A percentile compares a stretch with the other conserved stretches of the same genome.
Evolutionary conservation across 2,888 invertebrate genomes (phyloP).

Genomic region (Chelonus formosanus): DNA sequence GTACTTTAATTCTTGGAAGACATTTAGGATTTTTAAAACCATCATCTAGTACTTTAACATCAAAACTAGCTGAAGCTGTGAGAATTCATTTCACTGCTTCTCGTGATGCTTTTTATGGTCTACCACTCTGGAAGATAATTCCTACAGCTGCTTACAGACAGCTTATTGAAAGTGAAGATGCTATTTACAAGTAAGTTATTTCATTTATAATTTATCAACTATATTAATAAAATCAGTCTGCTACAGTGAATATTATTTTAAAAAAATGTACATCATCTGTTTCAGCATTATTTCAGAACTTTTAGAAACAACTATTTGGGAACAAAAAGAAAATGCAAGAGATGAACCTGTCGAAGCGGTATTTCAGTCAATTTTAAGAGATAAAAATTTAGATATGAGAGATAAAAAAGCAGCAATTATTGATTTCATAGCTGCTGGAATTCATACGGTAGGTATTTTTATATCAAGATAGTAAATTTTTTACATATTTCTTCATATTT

Average conservation of each 20-base stretch:
- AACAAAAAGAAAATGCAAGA: slow-evolving; percentile 68
- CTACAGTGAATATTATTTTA: too few relatives aligned
- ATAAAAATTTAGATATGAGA: slow-evolving; percentile 76
- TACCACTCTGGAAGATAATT: slow-evolving; percentile 83
- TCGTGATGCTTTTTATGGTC: slow-evolving; percentile 83
- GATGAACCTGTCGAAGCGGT: slow-evolving; percentile 75
- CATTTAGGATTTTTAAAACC: slow-evolving; percentile 77
- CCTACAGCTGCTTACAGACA: slow-evolving; percentile 77
- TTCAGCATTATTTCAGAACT: slow-evolving; percentile 79
- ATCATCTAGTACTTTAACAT: slow-evolving; percentile 69
- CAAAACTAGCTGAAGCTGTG: slow-evolving; percentile 76
- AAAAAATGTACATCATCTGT: too few relatives aligned
- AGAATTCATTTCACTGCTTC: slow-evolving; percentile 81
- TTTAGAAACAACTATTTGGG: slow-evolving; percentile 74
- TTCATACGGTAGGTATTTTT: slow-evolving; percentile 75
- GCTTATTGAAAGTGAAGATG: slow-evolving; percentile 79
- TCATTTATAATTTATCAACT: too few relatives aligned
- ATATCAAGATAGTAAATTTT: slow-evolving; percentile 23
- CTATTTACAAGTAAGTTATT: slow-evolving; percentile 77
- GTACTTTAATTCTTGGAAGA: slow-evolving; percentile 80
- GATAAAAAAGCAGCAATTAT: slow-evolving; percentile 87
- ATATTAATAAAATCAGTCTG: too few relatives aligned
- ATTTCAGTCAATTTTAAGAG: slow-evolving; percentile 78
- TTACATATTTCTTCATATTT: neutral
- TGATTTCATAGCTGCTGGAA: slow-evolving; percentile 87